Evolutionary conservation across 2,797 vertebrate genomes (phyloP).

Genomic region (Sebastolobus altivelis): DNA sequence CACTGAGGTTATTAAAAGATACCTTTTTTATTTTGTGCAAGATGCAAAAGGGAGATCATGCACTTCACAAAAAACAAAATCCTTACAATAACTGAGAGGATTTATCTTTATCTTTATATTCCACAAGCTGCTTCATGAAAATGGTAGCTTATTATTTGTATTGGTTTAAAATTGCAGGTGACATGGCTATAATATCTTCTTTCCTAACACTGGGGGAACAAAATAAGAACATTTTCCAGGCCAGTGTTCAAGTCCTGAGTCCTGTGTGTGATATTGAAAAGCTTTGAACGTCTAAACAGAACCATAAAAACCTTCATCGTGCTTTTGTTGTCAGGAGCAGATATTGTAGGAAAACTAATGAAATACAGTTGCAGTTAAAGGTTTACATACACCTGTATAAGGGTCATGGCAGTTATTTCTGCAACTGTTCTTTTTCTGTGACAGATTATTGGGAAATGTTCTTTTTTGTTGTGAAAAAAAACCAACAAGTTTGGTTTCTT

Average conservation of each 20-base stretch:
- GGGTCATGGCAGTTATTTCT: neutral
- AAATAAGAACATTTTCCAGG: no score
- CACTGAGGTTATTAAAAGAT: neutral
- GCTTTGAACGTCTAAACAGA: neutral
- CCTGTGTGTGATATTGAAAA: no score
- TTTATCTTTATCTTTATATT: no score
- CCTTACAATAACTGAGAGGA: no score
- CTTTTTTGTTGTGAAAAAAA: neutral
- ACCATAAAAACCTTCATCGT: neutral
- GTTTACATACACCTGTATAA: neutral
- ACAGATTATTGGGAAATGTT: neutral
- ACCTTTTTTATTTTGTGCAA: neutral
- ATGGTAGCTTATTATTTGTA: neutral
- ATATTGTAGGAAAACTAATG: neutral
- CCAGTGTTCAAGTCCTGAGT: no score
- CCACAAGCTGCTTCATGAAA: neutral
- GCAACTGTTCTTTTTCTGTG: neutral
- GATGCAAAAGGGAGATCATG: no score
- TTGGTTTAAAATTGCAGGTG: neutral
- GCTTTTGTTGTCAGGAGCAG: neutral
- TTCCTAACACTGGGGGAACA: neutral
- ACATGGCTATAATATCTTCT: neutral
- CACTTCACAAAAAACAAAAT: no score
- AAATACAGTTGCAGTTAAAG: neutral
- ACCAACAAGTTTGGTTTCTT: neutral